Conservation (phyloP, 2,888 invertebrate genomes). For the Tachina grossa region DNA sequence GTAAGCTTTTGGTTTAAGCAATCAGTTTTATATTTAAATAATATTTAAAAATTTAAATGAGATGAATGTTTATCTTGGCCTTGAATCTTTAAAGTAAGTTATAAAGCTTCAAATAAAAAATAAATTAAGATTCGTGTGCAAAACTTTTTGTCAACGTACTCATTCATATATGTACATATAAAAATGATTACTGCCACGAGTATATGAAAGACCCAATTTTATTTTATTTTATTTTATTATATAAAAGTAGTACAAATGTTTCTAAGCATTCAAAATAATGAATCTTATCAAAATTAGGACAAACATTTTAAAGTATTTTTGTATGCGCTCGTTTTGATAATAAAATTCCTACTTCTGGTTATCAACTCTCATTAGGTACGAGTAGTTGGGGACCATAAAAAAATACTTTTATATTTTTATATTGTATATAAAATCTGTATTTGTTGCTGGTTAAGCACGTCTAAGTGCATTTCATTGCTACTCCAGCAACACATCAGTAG, state of each 20-base stretch:
- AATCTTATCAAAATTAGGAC: conserved; percentile 64
- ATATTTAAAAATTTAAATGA: no score
- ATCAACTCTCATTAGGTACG: conserved; percentile 1
- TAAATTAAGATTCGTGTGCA: background rate
- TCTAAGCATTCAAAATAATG: background rate
- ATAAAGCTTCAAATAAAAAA: no score
- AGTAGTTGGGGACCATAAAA: conserved; percentile 17
- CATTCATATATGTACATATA: background rate
- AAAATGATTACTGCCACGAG: background rate
- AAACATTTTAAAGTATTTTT: conserved; percentile 51
- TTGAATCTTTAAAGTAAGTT: no score
- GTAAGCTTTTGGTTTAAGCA: no score
- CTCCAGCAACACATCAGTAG: no score
- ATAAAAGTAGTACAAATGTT: conserved; percentile 6
- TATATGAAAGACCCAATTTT: background rate
- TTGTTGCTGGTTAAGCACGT: no score
- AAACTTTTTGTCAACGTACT: background rate
- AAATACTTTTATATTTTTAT: background rate
- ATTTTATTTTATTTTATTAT: conserved; percentile 11
- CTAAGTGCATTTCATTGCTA: no score
- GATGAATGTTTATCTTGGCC: no score
- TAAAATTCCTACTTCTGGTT: conserved; percentile 4
- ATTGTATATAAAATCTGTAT: no score
- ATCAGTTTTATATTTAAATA: no score
- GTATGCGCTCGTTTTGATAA: conserved; percentile 27